Evolutionary conservation across 23 tunicate species (phyloP).

Genomic region (Ciona savignyi): DNA sequence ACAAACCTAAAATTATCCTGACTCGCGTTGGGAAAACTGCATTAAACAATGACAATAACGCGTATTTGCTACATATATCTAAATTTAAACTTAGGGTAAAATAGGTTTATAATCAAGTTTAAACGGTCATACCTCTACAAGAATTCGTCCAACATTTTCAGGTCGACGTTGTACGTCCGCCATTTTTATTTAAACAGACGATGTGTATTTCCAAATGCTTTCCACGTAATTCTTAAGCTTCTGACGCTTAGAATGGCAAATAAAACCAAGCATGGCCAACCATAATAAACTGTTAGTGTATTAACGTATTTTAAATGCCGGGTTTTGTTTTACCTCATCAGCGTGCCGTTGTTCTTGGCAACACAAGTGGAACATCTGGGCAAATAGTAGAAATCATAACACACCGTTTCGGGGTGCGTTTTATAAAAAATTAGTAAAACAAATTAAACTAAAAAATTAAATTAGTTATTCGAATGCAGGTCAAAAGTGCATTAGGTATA

Average conservation of each 20-base stretch:
- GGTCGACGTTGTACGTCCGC: conserved; percentile 65
- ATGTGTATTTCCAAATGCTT: too few species aligned
- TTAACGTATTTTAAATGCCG: neutral
- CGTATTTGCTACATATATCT: too few species aligned
- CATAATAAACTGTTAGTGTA: neutral
- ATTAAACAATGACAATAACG: too few species aligned
- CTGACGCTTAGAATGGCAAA: too few species aligned
- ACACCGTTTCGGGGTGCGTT: neutral
- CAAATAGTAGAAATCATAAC: neutral
- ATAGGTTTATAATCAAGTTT: neutral
- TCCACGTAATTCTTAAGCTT: too few species aligned
- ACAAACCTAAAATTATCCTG: too few species aligned
- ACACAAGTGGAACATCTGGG: neutral
- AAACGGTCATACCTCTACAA: conserved; percentile 41
- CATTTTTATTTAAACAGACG: conserved; percentile 25
- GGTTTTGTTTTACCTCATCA: neutral
- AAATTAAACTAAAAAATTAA: too few species aligned
- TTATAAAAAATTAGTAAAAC: too few species aligned
- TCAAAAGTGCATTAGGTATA: too few species aligned
- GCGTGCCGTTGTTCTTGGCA: conserved; percentile 1
- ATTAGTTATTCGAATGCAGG: too few species aligned
- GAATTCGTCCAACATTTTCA: conserved; percentile 63
- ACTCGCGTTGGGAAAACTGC: too few species aligned
- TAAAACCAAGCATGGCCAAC: neutral
- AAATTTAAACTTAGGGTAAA: too few species aligned